Evolutionary conservation across 1,140 invertebrate species (phyloP), one percentile per base, ranked within the genome.

Genomic region (Phthorimaea operculella): DNA sequence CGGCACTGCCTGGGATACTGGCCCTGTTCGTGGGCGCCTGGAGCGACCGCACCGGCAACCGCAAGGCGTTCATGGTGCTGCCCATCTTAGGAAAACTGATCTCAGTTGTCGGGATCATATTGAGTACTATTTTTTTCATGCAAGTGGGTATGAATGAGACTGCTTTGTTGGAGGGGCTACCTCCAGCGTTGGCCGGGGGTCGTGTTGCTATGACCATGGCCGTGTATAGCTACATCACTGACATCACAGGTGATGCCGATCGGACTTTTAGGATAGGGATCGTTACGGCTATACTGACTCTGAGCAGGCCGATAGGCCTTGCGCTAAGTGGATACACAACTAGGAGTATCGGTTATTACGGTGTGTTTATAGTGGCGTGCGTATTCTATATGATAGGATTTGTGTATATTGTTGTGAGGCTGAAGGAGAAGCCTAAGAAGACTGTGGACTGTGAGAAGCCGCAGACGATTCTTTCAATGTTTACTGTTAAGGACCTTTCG

Each of bases 11-110:
- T 10, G 84, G 88, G 0, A 62, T 89, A 17, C 69, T 90, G 45
- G 81, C 89, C 4, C 66, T 90, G 28, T 87, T 90, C 75, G 63
- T 91, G 51, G 89, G 91, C 58, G 87, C 88, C 18, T 88, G 89
- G 89, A 90, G 88, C 70, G 89, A 90, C 71, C 75, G 86, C 34
- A 86, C 88, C 12, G 86, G 88, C 17, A 85, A 86, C 57, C 69
- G 90, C 47, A 91, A 91, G 75, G 76, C 88, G 3, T 88, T 87
- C 48, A 88, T 90, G 76, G 61, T 89, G 11, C 54, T 89, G 7
- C 88, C 88, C 4, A 86, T 89, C 11, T 56, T 89, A 18, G 89
- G 88, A 21, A 89, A 90, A 69, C 58, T 86, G 12, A 58, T 86
- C 34, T 83, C 83, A 12, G 65, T 77, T 57, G 62, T 86, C 16